A percentile compares a stretch with the other conserved stretches of the same genome.
phyloP scores from a whole-genome alignment of 1,140 invertebrate species.

The Pseudobourletiella spinata region DNA sequence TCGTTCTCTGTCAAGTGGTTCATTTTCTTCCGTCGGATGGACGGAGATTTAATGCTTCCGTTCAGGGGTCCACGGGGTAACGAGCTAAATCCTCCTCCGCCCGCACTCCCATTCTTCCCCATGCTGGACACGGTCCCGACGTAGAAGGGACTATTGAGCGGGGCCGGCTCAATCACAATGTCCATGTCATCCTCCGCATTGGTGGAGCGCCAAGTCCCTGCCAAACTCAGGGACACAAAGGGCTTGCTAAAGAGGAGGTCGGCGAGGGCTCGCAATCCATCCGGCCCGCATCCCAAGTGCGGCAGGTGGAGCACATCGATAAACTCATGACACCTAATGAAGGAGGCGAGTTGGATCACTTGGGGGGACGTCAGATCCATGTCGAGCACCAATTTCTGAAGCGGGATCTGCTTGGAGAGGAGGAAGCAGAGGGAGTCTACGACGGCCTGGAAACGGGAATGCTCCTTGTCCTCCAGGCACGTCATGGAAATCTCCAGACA shows the following conservation, averaged over 20 bases:
- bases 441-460: constrained; percentile 43
- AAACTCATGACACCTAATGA: constrained; percentile 42
- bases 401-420: constrained; percentile 38
- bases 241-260: constrained; percentile 44
- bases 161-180: constrained; percentile 22
- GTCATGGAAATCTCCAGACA: constrained; percentile 43
- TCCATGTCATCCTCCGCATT: constrained; percentile 25
- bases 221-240: constrained; percentile 46
- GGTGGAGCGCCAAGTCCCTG: constrained; percentile 39
- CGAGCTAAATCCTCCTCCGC: constrained; percentile 17
- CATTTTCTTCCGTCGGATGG: constrained; percentile 28
- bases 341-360: constrained; percentile 45
- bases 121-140: constrained; percentile 4
- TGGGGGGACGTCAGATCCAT: constrained; percentile 47
- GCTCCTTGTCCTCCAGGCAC: constrained; percentile 34
- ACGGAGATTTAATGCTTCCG: constrained; percentile 31
- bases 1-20: constrained; percentile 38
- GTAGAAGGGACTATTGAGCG: constrained; percentile 6
- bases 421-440: constrained; percentile 47
- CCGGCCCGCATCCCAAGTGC: constrained; percentile 48
- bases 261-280: constrained; percentile 46
- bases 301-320: constrained; percentile 49
- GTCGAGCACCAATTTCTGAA: constrained; percentile 47
- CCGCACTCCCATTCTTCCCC: too few relatives aligned
- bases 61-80: constrained; percentile 21